Evolutionary conservation across 2,888 invertebrate species (phyloP), one percentile per base, ranked within the genome.

Genomic region (Leucophenga montana): DNA sequence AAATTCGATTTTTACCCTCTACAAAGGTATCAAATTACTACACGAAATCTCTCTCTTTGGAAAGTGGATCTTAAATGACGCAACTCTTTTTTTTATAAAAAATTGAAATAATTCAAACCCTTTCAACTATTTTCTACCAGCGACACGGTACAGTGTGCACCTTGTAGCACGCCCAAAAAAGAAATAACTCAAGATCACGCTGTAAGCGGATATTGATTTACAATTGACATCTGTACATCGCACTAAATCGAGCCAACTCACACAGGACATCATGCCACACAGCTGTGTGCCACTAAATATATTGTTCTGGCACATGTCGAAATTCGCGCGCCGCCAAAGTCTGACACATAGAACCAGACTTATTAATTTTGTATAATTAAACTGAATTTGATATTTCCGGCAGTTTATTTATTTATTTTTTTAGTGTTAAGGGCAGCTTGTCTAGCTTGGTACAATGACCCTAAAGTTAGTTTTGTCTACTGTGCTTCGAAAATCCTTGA

Each of bases 341-440:
- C 67, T 44, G 67, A 64, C 68, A 68, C 68, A 56, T 68, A 33
- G 76, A 79, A 39, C 4, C 79, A 82, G 76, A 78, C 73, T 77
- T 82, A 84, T 84, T 82, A 84, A 84, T 82, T 84, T 83, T 69
- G 75, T 74, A 66, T 84, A 84, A 84, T 85, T 85, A 84, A 82
- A 77, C 75, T 71, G 78, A 83, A 86, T 85, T 85, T 73, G 82
- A 85, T 85, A 86, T 85, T 85, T 85, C 85, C 85, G 85, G 77
- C 74, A 73, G 73, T 65, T 54, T 61, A 65, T 66, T 53, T 66
- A 62, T 69, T 54, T 66, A 1, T 53, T 39, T 39, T 20, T 31
- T 61, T 11, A 5, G 3, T 39, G 9, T 39, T 27, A 3, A 27
- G 39, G 39, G 57, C 13, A n/a, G 44, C 71, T 70, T 70, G 67